Evolutionary conservation across 1,140 invertebrate genomes (phyloP).

Genomic region (Parapsyche elsis): DNA sequence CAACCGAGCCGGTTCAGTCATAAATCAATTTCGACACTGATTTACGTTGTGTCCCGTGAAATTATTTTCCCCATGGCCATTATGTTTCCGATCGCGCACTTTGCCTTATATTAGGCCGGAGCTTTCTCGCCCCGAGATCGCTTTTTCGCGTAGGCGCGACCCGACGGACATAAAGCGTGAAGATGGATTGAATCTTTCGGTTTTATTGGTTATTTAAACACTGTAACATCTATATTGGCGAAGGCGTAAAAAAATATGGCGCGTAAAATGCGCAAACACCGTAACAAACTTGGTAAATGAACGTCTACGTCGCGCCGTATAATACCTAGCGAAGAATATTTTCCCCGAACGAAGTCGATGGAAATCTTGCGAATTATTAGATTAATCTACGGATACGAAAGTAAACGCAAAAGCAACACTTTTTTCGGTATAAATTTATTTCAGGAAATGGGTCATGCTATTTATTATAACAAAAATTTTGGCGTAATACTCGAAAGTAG

Average conservation of each 20-base stretch:
- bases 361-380: conserved; percentile 8
- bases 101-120: conserved; percentile 20
- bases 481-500: too few relatives aligned
- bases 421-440: conserved; percentile 7
- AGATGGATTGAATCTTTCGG: conserved; percentile 38
- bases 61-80: conserved; percentile 50
- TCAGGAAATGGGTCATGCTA: background rate
- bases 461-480: too few relatives aligned
- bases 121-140: conserved; percentile 4
- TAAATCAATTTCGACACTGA: conserved; percentile 54
- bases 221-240: conserved; percentile 9
- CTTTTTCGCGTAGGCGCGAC: conserved; percentile 8
- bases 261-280: background rate
- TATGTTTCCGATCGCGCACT: conserved; percentile 38
- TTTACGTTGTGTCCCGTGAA: conserved; percentile 54
- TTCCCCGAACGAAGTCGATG: background rate
- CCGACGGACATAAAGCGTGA: conserved; percentile 25
- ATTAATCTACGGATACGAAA: conserved; percentile 13
- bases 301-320: background rate
- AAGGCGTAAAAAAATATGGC: background rate
- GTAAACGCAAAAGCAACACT: background rate
- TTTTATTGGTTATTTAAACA: conserved; percentile 29
- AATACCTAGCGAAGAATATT: background rate
- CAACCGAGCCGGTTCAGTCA: conserved; percentile 38
- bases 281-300: background rate